phyloP scores from a whole-genome alignment of 2,888 invertebrate species.

The Corythucha ciliata region DNA sequence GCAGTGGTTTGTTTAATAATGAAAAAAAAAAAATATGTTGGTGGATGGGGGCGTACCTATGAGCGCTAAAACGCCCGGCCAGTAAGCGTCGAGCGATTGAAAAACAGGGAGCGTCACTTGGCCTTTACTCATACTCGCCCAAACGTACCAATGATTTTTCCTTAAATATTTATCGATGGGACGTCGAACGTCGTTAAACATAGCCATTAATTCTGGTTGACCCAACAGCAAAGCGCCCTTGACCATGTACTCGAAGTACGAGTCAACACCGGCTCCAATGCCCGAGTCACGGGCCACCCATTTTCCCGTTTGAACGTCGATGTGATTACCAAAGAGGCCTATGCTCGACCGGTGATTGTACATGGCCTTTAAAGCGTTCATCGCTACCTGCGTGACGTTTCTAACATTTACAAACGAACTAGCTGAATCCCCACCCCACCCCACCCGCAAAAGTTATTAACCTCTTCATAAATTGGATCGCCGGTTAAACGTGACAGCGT shows the following conservation, averaged over 20 bases:
- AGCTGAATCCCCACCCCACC: neutral
- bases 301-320: slow-evolving; percentile 84
- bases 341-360: slow-evolving; percentile 79
- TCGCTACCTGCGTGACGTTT: slow-evolving; percentile 71
- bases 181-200: slow-evolving; percentile 71
- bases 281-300: slow-evolving; percentile 99
- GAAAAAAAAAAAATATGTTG: slow-evolving; percentile 6
- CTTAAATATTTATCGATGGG: slow-evolving; percentile 78
- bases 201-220: slow-evolving; percentile 79
- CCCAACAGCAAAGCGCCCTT: slow-evolving; percentile 83
- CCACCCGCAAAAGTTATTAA: slow-evolving; percentile 36
- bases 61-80: slow-evolving; percentile 89
- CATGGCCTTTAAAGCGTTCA: slow-evolving; percentile 80
- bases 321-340: slow-evolving; percentile 91
- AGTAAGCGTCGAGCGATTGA: slow-evolving; percentile 95
- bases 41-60: slow-evolving; percentile 47
- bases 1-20: neutral
- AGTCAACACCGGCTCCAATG: slow-evolving; percentile 92
- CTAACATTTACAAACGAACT: neutral
- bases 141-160: slow-evolving; percentile 96
- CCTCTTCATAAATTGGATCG: slow-evolving; percentile 88
- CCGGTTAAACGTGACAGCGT: slow-evolving; percentile 87
- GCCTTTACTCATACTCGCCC: slow-evolving; percentile 98
- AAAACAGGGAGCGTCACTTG: slow-evolving; percentile 95
- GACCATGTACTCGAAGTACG: slow-evolving; percentile 95